Base-by-base conservation (phyloP, 2,888 invertebrate species). In the Dryocosmus kuriphilus region DNA sequence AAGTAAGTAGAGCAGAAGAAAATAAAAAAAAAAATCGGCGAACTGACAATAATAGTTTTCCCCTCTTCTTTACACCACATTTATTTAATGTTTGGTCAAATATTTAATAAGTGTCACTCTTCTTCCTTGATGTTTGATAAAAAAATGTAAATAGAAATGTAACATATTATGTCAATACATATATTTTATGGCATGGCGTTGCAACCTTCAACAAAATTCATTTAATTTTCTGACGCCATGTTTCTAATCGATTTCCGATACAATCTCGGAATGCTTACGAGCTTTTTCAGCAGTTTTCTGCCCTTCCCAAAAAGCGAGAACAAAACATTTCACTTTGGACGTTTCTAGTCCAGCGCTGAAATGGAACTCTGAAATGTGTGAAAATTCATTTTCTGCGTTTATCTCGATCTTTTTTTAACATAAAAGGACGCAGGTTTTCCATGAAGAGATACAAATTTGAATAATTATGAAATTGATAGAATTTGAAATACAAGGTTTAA, bases 221-320 rank as follows among this genome's bases (percentile, higher is more conserved):
- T 71, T 71, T n/a, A 51, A 71, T 51, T 71, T 67, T 51, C 71
- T 19, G 19, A 71, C 30, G n/a, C 71, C 30, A 71, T 11, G 46
- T 51, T 71, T 51, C 71, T 71, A 71, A 71, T 71, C 71, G 71
- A 71, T 71, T 51, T 51, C n/a, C 71, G 46, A 71, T 71, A 51
- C 30, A 71, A 71, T 71, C 51, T 71, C 71, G 46, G 27, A 51
- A 27, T 71, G 16, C 62, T 62, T n/a, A 19, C 35, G 16, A 62
- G 62, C 30, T 16, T 46, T 51, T 71, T 71, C 71, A 71, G 19
- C 67, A 71, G 27, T 71, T 71, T 71, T 51, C 46, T 30, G 24
- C 41, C 30, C n/a, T 46, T 71, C n/a, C 71, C 30, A 71, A 71
- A 46, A 35, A 32, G 27, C 30, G 19, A 71, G 46, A 71, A 71